Evolutionary conservation across 2,888 invertebrate species (phyloP).

Genomic region (Adelognathus sp.): DNA sequence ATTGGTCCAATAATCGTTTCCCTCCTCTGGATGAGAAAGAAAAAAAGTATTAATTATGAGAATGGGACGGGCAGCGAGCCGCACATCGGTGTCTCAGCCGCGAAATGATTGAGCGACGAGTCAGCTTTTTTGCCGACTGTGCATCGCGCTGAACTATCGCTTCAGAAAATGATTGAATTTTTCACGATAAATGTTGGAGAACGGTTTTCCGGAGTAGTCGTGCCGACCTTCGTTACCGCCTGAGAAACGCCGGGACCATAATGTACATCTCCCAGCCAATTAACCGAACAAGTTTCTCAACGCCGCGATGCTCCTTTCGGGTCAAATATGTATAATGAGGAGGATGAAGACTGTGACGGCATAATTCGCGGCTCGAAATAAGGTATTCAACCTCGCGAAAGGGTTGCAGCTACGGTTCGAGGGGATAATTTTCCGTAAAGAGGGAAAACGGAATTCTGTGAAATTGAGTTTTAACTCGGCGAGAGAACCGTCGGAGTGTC

Average conservation of each 20-base stretch:
- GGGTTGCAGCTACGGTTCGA: constrained; percentile 56
- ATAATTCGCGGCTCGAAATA: constrained; percentile 72
- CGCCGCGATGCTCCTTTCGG: constrained; percentile 26
- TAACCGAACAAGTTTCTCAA: constrained; percentile 66
- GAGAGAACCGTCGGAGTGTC: constrained; percentile 2
- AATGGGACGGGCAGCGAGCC: constrained; percentile 1
- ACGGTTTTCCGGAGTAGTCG: not conserved
- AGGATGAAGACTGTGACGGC: constrained; percentile 68
- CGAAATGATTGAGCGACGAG: not conserved
- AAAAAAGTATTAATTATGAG: constrained; percentile 16
- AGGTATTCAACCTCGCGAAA: no score
- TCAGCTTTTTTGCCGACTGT: not conserved
- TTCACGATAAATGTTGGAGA: constrained; percentile 33
- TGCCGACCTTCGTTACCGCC: not conserved
- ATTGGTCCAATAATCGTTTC: constrained; percentile 49
- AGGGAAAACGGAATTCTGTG: not conserved
- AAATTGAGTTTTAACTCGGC: not conserved
- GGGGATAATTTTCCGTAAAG: not conserved
- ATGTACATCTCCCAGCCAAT: constrained; percentile 60
- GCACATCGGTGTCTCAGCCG: not conserved
- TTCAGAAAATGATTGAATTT: constrained; percentile 34
- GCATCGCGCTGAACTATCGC: not conserved
- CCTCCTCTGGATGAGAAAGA: constrained; percentile 9
- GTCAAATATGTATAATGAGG: constrained; percentile 67
- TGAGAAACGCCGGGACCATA: constrained; percentile 17